Evolutionary conservation across 1,140 invertebrate genomes (phyloP).

Genomic region (Zaprionus ornatus): DNA sequence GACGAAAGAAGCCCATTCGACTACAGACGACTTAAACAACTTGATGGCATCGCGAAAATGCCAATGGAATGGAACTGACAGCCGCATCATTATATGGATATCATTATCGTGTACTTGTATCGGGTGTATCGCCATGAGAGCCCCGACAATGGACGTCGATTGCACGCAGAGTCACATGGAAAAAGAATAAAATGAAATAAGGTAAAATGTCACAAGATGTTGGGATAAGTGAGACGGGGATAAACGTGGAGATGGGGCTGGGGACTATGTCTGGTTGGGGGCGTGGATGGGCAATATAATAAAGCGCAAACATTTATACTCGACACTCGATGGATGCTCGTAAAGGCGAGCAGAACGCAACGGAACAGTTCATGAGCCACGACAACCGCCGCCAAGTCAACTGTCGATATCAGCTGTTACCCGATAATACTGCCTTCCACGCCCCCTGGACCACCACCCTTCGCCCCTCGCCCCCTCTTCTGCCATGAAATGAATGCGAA

Average conservation of each 20-base stretch:
- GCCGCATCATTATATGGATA: slow-evolving; percentile 82
- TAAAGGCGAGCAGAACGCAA: slow-evolving; percentile 15
- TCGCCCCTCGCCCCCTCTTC: neutral
- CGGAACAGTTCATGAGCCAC: slow-evolving; percentile 55
- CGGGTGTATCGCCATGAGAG: slow-evolving; percentile 50
- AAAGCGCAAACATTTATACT: slow-evolving; percentile 82
- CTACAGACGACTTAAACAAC: neutral
- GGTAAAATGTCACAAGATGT: slow-evolving; percentile 81
- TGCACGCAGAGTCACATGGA: slow-evolving; percentile 24
- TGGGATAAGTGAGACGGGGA: neutral
- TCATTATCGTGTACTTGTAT: slow-evolving; percentile 75
- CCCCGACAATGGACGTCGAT: slow-evolving; percentile 31
- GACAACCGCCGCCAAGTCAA: slow-evolving; percentile 63
- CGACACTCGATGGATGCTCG: slow-evolving; percentile 68
- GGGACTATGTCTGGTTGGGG: slow-evolving; percentile 30
- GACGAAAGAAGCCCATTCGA: neutral
- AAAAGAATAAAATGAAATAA: slow-evolving; percentile 48
- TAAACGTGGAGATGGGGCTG: neutral
- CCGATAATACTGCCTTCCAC: slow-evolving; percentile 26
- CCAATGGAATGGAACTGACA: slow-evolving; percentile 72
- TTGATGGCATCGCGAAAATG: slow-evolving; percentile 23
- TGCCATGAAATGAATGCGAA: slow-evolving; percentile 67
- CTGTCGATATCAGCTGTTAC: slow-evolving; percentile 81
- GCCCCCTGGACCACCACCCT: neutral
- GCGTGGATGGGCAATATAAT: slow-evolving; percentile 75